Evolutionary conservation across 2,888 invertebrate genomes (phyloP), one percentile per base, ranked within the genome.

Genomic region (Scaptomyza polygonia): DNA sequence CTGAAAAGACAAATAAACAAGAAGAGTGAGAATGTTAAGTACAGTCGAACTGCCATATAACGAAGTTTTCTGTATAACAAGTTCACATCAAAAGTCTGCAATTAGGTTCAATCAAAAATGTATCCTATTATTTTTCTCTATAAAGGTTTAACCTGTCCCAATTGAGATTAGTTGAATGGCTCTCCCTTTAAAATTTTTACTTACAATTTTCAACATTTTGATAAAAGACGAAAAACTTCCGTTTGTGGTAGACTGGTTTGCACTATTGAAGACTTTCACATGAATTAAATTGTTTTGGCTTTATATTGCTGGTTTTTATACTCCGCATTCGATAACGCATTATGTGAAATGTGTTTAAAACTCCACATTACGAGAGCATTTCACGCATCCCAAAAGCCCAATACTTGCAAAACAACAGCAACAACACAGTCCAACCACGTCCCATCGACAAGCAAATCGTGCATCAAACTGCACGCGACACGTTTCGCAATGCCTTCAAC

Each of bases 381-480:
- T 68, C 76, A 86, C 78, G 77, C 77, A 72, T 66, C 44, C 47
- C 57, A 40, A 48, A 34, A 48, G 25, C 40, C 27, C 14, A 18
- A 34, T 44, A n/a, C n/a, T n/a, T n/a, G n/a, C n/a, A n/a, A n/a
- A 18, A 18, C 43, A 27, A 18, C 21, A 14, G 4, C 21, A 21
- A 4, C 21, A 21, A 21, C 21, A 16, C 12, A 47, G 32, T 30
- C 36, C 34, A 42, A 40, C 63, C 80, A 79, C 79, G 79, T 86
- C 54, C 69, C 64, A 86, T 72, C 81, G 77, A 88, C 86, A 86
- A 72, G 82, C 61, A 56, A 87, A 81, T 84, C 84, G 84, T 84
- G 84, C 75, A 66, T 57, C 78, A 70, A 81, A 70, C 21, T 85
- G 87, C 84, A 86, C 76, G 87, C 75, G 67, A 66, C 77, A 57